Evolutionary conservation across 2,888 invertebrate genomes (phyloP), one percentile per base, ranked within the genome.

Genomic region (Choristoneura rosaceana): DNA sequence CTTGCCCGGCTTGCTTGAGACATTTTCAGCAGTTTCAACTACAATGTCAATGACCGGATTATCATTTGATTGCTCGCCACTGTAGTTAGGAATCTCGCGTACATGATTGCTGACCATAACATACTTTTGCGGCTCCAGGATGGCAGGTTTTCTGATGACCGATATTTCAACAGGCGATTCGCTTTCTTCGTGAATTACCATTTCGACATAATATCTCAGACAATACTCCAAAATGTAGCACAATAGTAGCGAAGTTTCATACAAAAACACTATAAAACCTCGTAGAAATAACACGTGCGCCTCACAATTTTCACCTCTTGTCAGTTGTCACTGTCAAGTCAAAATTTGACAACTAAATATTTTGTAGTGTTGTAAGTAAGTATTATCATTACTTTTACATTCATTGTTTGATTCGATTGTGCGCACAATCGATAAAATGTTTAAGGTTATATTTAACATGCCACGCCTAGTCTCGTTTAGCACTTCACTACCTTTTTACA

Each of bases 81-180:
- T 69, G 43, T 77, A 77, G 41, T 68, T 76, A 17, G 67, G 71
- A 14, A 84, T 75, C 77, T 87, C 85, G 45, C 84, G 80, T 10
- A 88, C 87, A 74, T 87, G 87, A 75, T 88, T 87, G 75, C 86
- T 83, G 12, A 87, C 83, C 76, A 88, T 81, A 76, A 88, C 77
- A 75, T 84, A 83, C 45, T 85, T 86, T 78, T 84, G 83, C 2
- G 76, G 76, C 74, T 81, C 79, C 77, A 78, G 77, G 61, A 80
- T 74, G 45, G 80, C 78, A 14, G 71, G 66, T 71, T 80, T 80
- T 59, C 79, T 78, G 58, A 77, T 78, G 3, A 79, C 70, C 0
- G 83, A 75, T 38, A 80, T 79, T 79, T 85, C 84, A 14, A 78
- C 73, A 1, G 84, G 81, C 62, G 75, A 76, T 59, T 81, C 82